These are phyloP conservation scores for Sisyra terminalis DNA, from an alignment of 2,888 invertebrate genomes.

Conservation along the genomic window DNA sequence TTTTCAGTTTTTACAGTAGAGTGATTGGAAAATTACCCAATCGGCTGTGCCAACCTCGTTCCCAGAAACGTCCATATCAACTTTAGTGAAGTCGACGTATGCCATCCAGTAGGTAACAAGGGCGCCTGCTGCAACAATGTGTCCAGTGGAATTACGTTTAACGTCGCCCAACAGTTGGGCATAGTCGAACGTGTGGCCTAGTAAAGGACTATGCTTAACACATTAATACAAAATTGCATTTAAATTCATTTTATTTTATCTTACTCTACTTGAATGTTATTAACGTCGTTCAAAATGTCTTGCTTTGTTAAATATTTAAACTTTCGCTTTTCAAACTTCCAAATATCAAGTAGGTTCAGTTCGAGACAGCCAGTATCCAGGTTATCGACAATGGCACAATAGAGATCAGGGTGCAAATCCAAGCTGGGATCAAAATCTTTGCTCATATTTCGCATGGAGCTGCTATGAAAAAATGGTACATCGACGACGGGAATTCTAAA, in stretches of 20 bases:
- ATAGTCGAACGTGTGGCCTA: constrained; percentile 48
- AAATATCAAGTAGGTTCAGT: constrained; percentile 50
- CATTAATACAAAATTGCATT: not conserved
- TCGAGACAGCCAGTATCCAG: constrained; percentile 44
- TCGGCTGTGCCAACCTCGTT: constrained; percentile 60
- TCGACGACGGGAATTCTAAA: constrained; percentile 22
- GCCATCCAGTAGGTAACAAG: constrained; percentile 46
- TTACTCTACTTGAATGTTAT: constrained; percentile 33
- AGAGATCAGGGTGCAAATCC: constrained; percentile 36
- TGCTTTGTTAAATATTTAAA: constrained; percentile 37
- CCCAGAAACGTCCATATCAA: constrained; percentile 46
- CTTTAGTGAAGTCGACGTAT: constrained; percentile 46
- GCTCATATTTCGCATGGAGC: constrained; percentile 9
- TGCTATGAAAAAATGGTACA: not conserved
- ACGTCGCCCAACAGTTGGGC: constrained; percentile 43
- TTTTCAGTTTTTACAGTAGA: no score
- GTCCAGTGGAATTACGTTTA: constrained; percentile 36
- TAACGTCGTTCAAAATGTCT: constrained; percentile 43
- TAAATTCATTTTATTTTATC: not conserved
- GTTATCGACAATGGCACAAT: constrained; percentile 44
- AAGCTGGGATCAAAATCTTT: constrained; percentile 35
- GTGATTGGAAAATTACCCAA: no score
- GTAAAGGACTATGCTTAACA: constrained; percentile 32
- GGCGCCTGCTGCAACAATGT: constrained; percentile 44
- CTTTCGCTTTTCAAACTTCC: constrained; percentile 39